Base-by-base conservation (phyloP, 2,888 invertebrate genomes). In the Oxycera nigricornis region DNA sequence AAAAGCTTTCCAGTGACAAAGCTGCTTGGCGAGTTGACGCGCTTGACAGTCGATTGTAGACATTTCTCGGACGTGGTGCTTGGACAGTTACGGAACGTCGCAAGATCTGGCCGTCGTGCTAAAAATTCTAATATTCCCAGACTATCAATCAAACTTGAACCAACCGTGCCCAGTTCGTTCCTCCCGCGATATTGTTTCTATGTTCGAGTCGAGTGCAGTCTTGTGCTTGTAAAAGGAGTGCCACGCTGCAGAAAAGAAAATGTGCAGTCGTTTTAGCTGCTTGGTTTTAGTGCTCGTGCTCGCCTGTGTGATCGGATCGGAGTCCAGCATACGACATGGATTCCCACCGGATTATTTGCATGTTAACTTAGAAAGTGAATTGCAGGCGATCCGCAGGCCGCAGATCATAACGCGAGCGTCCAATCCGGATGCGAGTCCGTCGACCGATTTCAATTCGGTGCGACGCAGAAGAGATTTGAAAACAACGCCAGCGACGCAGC, bases 311-410 rank as follows among this genome's bases (percentile, higher is more conserved):
- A 30, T 41, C 24, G 61, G 22, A 7, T n/a, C 41, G 20, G 62
- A 72, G 31, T 72, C 74, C 39, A 72, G 74, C 73, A 30, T 59
- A 11, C 77, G 77, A 35, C 73, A 77, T 65, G 77, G 77, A 11
- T 75, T 75, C 62, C 73, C 65, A 26, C 62, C 75, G n/a, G 75
- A 75, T 24, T 46, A 61, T 59, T 62, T 77, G 22, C 74, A 75
- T 50, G 77, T 77, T 30, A 65, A 75, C 74, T 62, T 72, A 20
- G 74, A 74, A 31, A 72, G 55, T 62, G 76, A 73, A 52, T 30
- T 39, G 59, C 26, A 31, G 59, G 57, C 65, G 39, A 7, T 68
- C 20, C 72, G 73, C n/a, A 31, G 41, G 39, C 70, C 73, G 72
- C 46, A 50, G 31, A 76, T 74, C n/a, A 17, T 74, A 22, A 62